Base-by-base conservation (phyloP, 2,797 vertebrate genomes). In the Neomorphus geoffroyi region DNA sequence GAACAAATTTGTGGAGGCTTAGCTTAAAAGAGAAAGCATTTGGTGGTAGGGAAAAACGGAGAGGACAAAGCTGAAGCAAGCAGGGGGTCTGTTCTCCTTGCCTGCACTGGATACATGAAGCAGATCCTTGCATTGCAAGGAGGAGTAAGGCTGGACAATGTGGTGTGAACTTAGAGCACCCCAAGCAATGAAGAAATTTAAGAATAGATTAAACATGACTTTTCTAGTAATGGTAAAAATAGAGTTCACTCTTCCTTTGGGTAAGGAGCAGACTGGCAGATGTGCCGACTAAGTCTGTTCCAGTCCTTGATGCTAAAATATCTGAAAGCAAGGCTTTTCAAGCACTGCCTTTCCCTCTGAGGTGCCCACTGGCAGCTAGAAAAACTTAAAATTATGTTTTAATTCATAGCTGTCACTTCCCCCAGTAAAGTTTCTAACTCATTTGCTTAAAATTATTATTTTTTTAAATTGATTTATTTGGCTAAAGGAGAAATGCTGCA, bases 131-230 rank as follows among this genome's bases (percentile, higher is more conserved):
- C 30, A 4, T 6, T 69, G 58, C 27, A 10, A 21, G 33, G 18
- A 11, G 57, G 54, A 45, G 28, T 5, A 1, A 15, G 60, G 73
- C 41, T 65, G 46, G 71, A n/a, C 10, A 7, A 5, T 15, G n/a
- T 56, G 60, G 60, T 13, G 1, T 10, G 28, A 48, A 1, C 7
- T 58, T 8, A 3, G 0, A 13, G 48, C n/a, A 60, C 33, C 72
- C 85, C 39, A 70, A 48, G n/a, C 48, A 37, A 5, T 7, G 45
- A 21, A 88, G n/a, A 15, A 35, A 2, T n/a, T 48, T 6, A 21
- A 28, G 46, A 73, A 13, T 9, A 54, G 41, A 32, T 43, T 60
- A 9, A 92, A 53, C 24, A 1, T 54, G 27, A 2, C 1, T 73
- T 84, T 89, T 50, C 74, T n/a, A 60, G 16, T 37, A 18, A 4